Evolutionary conservation across 2,888 invertebrate genomes (phyloP), one percentile per base, ranked within the genome.

Genomic region (Imbricaverruca yamaguchii): DNA sequence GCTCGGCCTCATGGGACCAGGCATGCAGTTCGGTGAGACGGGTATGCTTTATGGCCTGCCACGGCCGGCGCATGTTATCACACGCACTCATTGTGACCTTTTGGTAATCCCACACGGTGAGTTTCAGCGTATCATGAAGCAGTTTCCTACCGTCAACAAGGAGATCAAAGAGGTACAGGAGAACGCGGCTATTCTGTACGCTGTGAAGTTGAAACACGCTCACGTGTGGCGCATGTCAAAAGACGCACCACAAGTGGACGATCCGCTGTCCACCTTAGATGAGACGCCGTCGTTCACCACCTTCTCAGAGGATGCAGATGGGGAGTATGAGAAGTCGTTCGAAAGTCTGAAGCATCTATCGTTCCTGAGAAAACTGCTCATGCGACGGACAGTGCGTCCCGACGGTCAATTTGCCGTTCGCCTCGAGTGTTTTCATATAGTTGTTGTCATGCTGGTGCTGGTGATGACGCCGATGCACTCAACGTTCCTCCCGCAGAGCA

Each of bases 121-220:
- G 21, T 74, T 74, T 21, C 74, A 55, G n/a, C 74, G 74, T 21
- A 74, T 74, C 55, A 53, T 74, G 74, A 74, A 74, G 18, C 21
- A 55, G 18, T 74, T 55, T 12, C 74, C 74, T 8, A 74, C 74
- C 13, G 55, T 74, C 13, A 55, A 55, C 21, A 53, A 53, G 55
- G 53, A 74, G 55, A 74, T 74, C 53, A 11, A 23, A 23, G 74
- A 74, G 12, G 7, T 55, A 12, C 74, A 74, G 21, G 74, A 74
- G 11, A 55, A 74, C 53, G 21, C 55, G 9, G 21, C 18, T 21
- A 21, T 74, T 8, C 55, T 74, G 53, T 55, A 18, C 18, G 15
- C 74, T 3, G 74, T 74, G 18, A 74, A 74, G 55, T 21, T 53
- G 53, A 74, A 74, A 3, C 74, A 74, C 55, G 74, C 74, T 10